phyloP scores from a whole-genome alignment of 2,113 vertebrate species.

The Grus americana region DNA sequence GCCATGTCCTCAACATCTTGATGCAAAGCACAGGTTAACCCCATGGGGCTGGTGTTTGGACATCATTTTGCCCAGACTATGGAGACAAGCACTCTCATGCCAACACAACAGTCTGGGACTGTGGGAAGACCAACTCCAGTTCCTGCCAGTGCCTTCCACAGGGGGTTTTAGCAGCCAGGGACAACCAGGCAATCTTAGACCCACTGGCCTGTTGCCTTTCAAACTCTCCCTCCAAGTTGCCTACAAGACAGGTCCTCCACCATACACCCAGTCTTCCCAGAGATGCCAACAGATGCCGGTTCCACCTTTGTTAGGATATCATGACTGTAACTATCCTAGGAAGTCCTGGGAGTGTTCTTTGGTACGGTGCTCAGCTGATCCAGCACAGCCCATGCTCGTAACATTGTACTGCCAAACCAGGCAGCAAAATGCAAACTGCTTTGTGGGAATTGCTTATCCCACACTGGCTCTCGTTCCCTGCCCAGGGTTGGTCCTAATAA shows the following conservation, averaged over 20 bases:
- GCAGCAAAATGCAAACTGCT: neutral
- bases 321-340: neutral
- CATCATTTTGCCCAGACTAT: neutral
- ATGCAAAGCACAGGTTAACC: neutral
- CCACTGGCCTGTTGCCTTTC: neutral
- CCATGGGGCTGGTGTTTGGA: neutral
- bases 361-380: neutral
- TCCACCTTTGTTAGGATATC: neutral
- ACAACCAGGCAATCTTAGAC: neutral
- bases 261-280: neutral
- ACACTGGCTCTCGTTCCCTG: neutral
- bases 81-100: neutral
- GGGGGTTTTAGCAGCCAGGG: neutral
- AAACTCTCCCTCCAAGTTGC: neutral
- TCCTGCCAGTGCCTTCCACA: neutral
- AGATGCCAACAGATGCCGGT: neutral
- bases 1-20: neutral
- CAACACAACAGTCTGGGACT: neutral
- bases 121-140: neutral
- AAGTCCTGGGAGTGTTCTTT: neutral
- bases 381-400: neutral
- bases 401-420: neutral
- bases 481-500: neutral
- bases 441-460: neutral
- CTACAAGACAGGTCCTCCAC: neutral